Base-by-base conservation (phyloP, 2,113 vertebrate genomes). In the Otolemur garnettii region DNA sequence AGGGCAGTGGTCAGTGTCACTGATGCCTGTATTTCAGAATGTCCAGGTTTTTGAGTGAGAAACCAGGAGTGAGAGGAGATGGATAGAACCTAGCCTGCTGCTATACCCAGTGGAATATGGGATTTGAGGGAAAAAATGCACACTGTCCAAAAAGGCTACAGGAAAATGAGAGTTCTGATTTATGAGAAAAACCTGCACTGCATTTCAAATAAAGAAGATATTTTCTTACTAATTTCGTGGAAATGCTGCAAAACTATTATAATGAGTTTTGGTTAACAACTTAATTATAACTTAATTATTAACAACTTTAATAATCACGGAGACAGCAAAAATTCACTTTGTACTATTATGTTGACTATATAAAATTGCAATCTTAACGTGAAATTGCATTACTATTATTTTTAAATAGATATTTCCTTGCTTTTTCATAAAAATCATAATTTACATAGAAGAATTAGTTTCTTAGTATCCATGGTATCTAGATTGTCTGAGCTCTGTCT, bases 171-270 rank as follows among this genome's bases (percentile, higher is more conserved):
- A 59, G 38, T 50, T 91, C 11, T 68, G 12, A 53, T 72, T 75
- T 50, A 75, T 60, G 13, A 38, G 10, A 28, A 45, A n/a, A 64
- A 75, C 42, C 1, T 86, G 5, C 5, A 3, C 1, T 18, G 11
- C 42, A n/a, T 35, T 87, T 92, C 22, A 93, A 38, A 79, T 93
- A 59, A 90, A 57, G 68, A 90, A 42, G 38, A 71, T 17, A 60
- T 87, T 92, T 64, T 22, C n/a, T 64, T 78, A 72, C 5, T 38
- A 35, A 72, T 28, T 35, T 85, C 77, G 1, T 26, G 93, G 64
- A 21, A 74, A 30, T 93, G 28, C 21, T 79, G 62, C 8, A 57
- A 82, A 87, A 64, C 4, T 7, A 72, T 64, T 53, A 38, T 14
- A 9, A 7, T 62, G 19, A 57, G 35, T 72, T 80, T 86, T n/a